Evolutionary conservation across 2,888 invertebrate genomes (phyloP).

Genomic region (Tryphoninae sp.): DNA sequence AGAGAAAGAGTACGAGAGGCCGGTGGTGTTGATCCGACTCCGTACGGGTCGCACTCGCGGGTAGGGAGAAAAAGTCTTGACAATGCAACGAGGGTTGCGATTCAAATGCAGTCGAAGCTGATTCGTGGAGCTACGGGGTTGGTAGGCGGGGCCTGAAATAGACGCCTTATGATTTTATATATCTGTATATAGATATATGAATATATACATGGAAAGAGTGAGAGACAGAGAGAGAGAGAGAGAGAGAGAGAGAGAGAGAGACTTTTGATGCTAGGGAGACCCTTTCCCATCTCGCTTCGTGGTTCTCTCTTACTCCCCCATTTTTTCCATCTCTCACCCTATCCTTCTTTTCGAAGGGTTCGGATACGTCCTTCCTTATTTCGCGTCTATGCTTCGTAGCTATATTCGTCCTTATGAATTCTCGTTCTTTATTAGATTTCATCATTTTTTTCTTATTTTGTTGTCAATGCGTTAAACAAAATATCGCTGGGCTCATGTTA

Average conservation of each 20-base stretch:
- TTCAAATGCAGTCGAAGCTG: slow-evolving; percentile 78
- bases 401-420: slow-evolving; percentile 9
- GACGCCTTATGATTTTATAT: slow-evolving; percentile 80
- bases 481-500: background rate
- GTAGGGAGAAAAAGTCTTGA: slow-evolving; percentile 59
- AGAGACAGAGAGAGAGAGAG: background rate
- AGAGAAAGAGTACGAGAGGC: slow-evolving; percentile 28
- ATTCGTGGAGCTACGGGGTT: slow-evolving; percentile 77
- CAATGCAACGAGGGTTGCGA: slow-evolving; percentile 79
- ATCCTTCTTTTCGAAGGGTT: slow-evolving; percentile 9
- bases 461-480: background rate
- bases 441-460: background rate
- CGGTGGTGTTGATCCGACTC: slow-evolving; percentile 17
- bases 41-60: background rate
- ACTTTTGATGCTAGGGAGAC: background rate
- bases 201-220: background rate
- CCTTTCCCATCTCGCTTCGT: slow-evolving; percentile 21
- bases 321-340: slow-evolving; percentile 38
- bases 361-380: slow-evolving; percentile 2
- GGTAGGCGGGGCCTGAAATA: slow-evolving; percentile 77
- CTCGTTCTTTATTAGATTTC: background rate
- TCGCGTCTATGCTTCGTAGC: background rate
- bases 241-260: slow-evolving; percentile 1
- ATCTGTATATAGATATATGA: slow-evolving; percentile 59
- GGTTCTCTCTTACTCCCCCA: slow-evolving; percentile 52